Percentiles rank a stretch among this genome's conserved stretches.
Conservation (phyloP, 2,888 invertebrate species). For the Amorpha juglandis region DNA sequence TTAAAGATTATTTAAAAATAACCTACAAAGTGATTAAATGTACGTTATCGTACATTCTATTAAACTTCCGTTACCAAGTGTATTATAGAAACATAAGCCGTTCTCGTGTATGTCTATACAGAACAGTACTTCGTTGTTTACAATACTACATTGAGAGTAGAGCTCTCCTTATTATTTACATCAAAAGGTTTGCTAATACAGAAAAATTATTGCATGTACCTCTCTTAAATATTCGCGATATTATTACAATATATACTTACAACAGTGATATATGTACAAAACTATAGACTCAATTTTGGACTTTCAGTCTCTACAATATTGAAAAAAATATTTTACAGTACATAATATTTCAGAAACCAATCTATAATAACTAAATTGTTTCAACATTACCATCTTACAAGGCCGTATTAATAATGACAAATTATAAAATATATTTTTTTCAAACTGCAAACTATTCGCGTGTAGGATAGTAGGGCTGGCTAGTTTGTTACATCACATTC, state of each 20-base stretch:
- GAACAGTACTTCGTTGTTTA: slow-evolving; percentile 35
- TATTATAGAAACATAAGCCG: slow-evolving; percentile 21
- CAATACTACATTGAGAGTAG: slow-evolving; percentile 44
- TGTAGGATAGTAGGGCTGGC: slow-evolving; percentile 42
- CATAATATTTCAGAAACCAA: slow-evolving; percentile 55
- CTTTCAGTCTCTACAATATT: slow-evolving; percentile 82
- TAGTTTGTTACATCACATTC: slow-evolving; percentile 7
- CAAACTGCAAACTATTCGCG: neutral
- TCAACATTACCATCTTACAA: slow-evolving; percentile 71
- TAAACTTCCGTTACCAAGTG: slow-evolving; percentile 22
- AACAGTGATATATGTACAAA: slow-evolving; percentile 82
- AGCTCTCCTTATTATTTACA: slow-evolving; percentile 70
- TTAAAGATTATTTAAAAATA: slow-evolving; percentile 22
- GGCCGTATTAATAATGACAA: slow-evolving; percentile 65
- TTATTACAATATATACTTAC: slow-evolving; percentile 78
- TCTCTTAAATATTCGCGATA: slow-evolving; percentile 76
- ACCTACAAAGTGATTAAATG: slow-evolving; percentile 18
- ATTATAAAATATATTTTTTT: slow-evolving; percentile 29
- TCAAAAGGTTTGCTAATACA: slow-evolving; percentile 74
- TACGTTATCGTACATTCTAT: slow-evolving; percentile 13
- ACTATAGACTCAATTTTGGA: slow-evolving; percentile 83
- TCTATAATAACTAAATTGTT: slow-evolving; percentile 60
- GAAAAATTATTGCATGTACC: slow-evolving; percentile 79
- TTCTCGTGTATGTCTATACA: slow-evolving; percentile 20
- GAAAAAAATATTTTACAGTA: slow-evolving; percentile 67